Base-by-base conservation (phyloP, 2,113 vertebrate genomes). In the Synchiropus splendidus region DNA sequence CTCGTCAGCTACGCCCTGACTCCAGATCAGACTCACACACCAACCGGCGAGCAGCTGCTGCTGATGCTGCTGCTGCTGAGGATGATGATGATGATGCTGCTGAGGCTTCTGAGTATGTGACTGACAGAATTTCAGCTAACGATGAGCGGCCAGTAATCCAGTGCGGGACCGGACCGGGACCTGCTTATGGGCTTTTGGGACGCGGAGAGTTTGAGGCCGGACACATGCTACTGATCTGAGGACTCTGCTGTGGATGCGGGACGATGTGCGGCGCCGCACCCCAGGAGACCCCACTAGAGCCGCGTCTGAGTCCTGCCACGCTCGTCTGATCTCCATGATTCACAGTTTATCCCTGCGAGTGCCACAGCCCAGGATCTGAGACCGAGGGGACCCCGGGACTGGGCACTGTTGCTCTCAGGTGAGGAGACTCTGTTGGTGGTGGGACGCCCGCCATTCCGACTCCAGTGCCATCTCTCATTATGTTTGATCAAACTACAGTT, bases 1-100 rank as follows among this genome's bases (percentile, higher is more conserved):
- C 70, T 67, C 63, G 33, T 31, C 68, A 79, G 79, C 74, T 72
- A 79, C 82, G 79, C 83, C 81, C 81, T 81, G 70, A 27, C 21
- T 27, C 21, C 21, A 27, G 21, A 27, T 27, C 21, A 27, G 21
- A n/a, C n/a, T 8, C 21, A 72, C 65, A 56, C 74, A 65, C 74
- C 33, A 44, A 43, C 55, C 70, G 64, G 61, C 36, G 1, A 53
- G n/a, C n/a, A 61, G 65, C 45, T 64, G 43, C 36, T 63, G 60
- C 34, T 52, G 42, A 3, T n/a, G n/a, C n/a, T 62, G 65, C 45
- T 64, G 43, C 36, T 63, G 60, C 34, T 52, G 42, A 3, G 16
- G 8, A 18, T 45, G 17, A 16, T 13, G 43, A 10, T 36, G 32
- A 9, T 21, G 32, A 12, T 14, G 40, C 60, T 65, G 52, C 40